A percentile compares a stretch with the other conserved stretches of the same genome.
These are phyloP conservation scores for Ailurus styani DNA, from an alignment of 2,113 vertebrate genomes.

Conservation along the genomic window DNA sequence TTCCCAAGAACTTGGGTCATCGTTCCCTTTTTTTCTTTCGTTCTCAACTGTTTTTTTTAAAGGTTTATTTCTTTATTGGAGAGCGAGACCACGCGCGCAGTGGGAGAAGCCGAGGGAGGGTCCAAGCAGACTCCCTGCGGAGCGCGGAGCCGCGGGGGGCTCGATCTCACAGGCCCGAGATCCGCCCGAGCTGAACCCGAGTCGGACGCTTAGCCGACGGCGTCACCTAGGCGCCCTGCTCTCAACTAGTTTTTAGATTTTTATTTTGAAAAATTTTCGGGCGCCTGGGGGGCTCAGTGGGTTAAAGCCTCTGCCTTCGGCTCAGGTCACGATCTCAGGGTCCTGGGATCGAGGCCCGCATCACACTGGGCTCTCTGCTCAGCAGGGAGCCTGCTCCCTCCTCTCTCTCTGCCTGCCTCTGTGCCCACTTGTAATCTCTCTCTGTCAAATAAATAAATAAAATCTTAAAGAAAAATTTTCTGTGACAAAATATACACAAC, in stretches of 20 bases:
- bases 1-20: not conserved
- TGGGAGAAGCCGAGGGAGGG: not conserved
- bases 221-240: not conserved
- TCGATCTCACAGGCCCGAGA: not conserved
- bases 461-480: no score
- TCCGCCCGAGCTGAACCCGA: not conserved
- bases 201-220: not conserved
- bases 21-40: not conserved
- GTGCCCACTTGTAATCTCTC: no score
- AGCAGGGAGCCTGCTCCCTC: no score
- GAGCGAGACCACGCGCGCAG: not conserved
- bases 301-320: no score
- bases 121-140: not conserved
- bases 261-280: not conserved
- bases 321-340: no score
- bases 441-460: no score
- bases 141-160: no score
- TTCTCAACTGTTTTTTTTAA: not conserved
- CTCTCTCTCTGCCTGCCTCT: no score
- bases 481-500: not conserved
- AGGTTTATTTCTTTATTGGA: not conserved
- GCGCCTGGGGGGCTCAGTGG: no score
- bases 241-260: not conserved
- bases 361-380: no score
- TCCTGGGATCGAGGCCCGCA: no score